Conservation (phyloP, 2,888 invertebrate genomes). For the Amphipoea oculea region DNA sequence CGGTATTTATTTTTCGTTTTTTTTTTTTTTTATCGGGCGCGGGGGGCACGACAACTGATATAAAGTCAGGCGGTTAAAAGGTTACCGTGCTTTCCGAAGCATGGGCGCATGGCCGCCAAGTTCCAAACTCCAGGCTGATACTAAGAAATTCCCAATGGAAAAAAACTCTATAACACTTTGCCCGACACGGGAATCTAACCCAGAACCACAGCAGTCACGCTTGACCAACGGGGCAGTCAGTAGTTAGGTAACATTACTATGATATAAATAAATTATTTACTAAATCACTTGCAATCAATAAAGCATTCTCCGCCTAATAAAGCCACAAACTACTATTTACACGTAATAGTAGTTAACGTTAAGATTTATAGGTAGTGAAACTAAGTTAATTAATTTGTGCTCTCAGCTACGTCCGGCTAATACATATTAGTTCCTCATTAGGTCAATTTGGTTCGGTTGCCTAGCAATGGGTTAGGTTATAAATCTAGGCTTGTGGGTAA, state of each 20-base stretch:
- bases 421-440: slow-evolving; percentile 76
- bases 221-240: no score
- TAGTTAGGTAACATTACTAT: not conserved
- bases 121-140: no score
- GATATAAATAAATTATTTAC: not conserved
- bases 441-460: slow-evolving; percentile 64
- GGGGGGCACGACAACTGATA: no score
- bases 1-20: no score
- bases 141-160: no score
- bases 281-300: slow-evolving; percentile 53
- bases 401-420: slow-evolving; percentile 68
- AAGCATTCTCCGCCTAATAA: slow-evolving; percentile 58
- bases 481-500: slow-evolving; percentile 50
- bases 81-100: no score
- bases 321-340: slow-evolving; percentile 57
- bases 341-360: slow-evolving; percentile 44
- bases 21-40: no score
- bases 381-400: slow-evolving; percentile 76
- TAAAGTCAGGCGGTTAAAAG: no score
- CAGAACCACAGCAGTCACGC: no score
- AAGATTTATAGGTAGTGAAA: slow-evolving; percentile 74
- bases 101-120: no score
- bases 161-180: no score
- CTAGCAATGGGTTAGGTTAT: slow-evolving; percentile 49
- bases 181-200: no score